Base-by-base conservation (phyloP, 2,797 vertebrate species). In the Tragopan temminckii region DNA sequence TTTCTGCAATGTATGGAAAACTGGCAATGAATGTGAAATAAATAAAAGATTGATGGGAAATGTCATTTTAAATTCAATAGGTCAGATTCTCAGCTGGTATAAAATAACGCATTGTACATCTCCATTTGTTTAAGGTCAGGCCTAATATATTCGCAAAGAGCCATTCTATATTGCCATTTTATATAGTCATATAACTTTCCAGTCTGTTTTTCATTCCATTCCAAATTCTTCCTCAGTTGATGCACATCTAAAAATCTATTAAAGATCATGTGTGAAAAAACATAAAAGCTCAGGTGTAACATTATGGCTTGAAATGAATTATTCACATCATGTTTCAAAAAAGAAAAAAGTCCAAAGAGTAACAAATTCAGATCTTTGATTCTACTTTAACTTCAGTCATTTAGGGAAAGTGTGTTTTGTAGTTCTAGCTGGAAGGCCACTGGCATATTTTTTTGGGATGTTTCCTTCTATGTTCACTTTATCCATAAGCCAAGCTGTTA, bases 51-150 rank as follows among this genome's bases (percentile, higher is more conserved):
- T 57, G 61, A 79, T 90, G 15, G 48, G 55, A 95, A 93, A 53
- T 80, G 33, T 82, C 89, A 89, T 38, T 40, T 72, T 75, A 80
- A 31, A 76, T 78, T 86, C 88, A 88, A 2, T 61, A 88, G 77
- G 67, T 86, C 46, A 92, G 59, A 72, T 72, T 85, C 33, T 90
- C 70, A 90, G 70, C 67, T 77, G 52, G 43, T 72, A 18, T 79
- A 92, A 86, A 88, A 40, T 0, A 5, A 80, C 55, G 19, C 50
- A 27, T 31, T 75, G 50, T 80, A 59, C 18, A 52, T 88, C 75
- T 69, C 52, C 23, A 63, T 50, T 52, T 74, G 13, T 69, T 92
- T 94, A 80, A 93, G 38, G 69, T 89, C 72, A 85, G 38, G 46
- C 8, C 19, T 57, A 67, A 63, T 91, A 38, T 63, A 85, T 70